A percentile compares a stretch with the other conserved stretches of the same genome.
Evolutionary conservation across 2,888 invertebrate genomes (phyloP).

Genomic region (Troides oblongomaculatus): DNA sequence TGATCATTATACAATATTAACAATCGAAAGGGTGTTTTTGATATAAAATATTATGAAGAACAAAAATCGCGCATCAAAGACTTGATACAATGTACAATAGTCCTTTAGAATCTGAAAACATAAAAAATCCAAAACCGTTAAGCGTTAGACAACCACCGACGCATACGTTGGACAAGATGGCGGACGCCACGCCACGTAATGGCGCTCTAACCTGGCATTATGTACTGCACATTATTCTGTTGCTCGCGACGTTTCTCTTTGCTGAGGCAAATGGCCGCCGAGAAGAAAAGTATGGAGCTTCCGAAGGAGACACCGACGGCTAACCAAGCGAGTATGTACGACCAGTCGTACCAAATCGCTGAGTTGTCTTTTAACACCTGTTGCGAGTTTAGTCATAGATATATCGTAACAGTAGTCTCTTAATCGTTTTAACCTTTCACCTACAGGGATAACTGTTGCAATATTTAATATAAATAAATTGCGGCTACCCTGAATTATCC

Average conservation of each 20-base stretch:
- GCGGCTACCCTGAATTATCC: neutral
- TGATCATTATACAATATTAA: constrained; percentile 5
- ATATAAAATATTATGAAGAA: constrained; percentile 2
- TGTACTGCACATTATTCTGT: constrained; percentile 90
- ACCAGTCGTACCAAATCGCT: constrained; percentile 90
- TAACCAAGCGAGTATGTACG: constrained; percentile 91
- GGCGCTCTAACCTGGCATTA: constrained; percentile 89
- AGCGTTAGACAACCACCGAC: constrained; percentile 60
- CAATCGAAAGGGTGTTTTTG: neutral
- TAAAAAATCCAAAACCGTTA: constrained; percentile 52
- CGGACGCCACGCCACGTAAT: constrained; percentile 43
- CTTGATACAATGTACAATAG: constrained; percentile 45
- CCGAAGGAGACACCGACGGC: constrained; percentile 88
- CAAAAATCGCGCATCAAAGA: constrained; percentile 15
- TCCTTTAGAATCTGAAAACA: constrained; percentile 37
- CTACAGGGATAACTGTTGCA: neutral
- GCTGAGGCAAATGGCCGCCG: constrained; percentile 88
- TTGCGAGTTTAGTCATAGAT: constrained; percentile 37
- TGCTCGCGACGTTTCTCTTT: constrained; percentile 87
- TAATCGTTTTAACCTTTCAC: neutral
- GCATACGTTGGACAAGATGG: constrained; percentile 50
- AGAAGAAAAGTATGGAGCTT: constrained; percentile 88
- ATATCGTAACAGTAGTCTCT: constrained; percentile 4
- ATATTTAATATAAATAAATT: neutral
- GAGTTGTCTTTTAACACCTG: constrained; percentile 87